A percentile compares a stretch with the other conserved stretches of the same genome.
These are phyloP conservation scores for Leptonema lineaticorne DNA, from an alignment of 1,140 invertebrate species.

Conservation along the genomic window DNA sequence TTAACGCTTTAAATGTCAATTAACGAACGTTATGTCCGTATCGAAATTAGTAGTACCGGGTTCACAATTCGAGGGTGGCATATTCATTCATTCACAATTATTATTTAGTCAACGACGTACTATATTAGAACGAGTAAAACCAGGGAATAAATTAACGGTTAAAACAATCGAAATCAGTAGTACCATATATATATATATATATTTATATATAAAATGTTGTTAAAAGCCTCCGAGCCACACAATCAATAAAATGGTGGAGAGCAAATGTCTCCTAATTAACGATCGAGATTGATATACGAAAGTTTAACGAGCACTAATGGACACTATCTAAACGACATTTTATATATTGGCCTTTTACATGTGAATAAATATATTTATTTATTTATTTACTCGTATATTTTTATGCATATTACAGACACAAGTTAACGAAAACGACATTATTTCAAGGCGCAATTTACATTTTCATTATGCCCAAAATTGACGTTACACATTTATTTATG, in stretches of 20 bases:
- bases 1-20: no score
- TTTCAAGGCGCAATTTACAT: slow-evolving; percentile 3
- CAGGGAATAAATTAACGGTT: slow-evolving; percentile 16
- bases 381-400: no score
- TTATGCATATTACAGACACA: no score
- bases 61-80: no score
- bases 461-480: no score
- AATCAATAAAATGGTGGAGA: slow-evolving; percentile 13
- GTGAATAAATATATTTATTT: neutral
- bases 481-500: no score
- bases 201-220: no score
- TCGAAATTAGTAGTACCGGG: no score
- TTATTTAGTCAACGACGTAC: slow-evolving; percentile 15
- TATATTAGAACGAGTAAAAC: slow-evolving; percentile 3
- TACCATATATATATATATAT: neutral
- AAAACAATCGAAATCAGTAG: slow-evolving; percentile 13
- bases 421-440: neutral
- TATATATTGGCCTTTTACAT: slow-evolving; percentile 19
- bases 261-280: slow-evolving; percentile 19
- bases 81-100: slow-evolving; percentile 17
- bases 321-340: slow-evolving; percentile 19
- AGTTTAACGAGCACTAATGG: slow-evolving; percentile 18
- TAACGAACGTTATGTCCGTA: no score
- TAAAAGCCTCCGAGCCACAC: slow-evolving; percentile 19
- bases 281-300: slow-evolving; percentile 18